Evolutionary conservation across 2,888 invertebrate genomes (phyloP).

Genomic region (Acanthopleura granulata): DNA sequence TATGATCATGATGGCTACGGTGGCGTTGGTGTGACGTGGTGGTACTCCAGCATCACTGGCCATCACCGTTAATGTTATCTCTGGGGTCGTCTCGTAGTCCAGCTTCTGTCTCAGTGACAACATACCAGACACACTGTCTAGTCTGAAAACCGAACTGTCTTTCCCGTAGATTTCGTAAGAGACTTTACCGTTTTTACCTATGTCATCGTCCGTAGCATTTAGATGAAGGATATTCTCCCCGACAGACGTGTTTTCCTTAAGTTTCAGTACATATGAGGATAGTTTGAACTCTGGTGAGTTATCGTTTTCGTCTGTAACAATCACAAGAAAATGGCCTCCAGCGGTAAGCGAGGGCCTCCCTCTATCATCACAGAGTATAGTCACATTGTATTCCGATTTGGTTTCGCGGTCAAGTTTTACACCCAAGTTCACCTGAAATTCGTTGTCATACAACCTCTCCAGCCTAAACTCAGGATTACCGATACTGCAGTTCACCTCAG

Average conservation of each 20-base stretch:
- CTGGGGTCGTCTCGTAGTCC: not conserved
- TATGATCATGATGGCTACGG: not conserved
- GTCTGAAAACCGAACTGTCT: constrained; percentile 33
- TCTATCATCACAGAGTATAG: not conserved
- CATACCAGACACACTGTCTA: constrained; percentile 32
- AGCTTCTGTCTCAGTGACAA: not conserved
- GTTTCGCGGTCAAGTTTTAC: constrained; percentile 12
- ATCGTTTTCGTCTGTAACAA: constrained; percentile 14
- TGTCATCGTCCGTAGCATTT: not conserved
- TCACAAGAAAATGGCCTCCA: not conserved
- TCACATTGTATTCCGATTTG: not conserved
- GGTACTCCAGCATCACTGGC: not conserved
- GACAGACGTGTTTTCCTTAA: not conserved
- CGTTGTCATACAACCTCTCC: constrained; percentile 16
- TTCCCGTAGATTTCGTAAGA: constrained; percentile 33
- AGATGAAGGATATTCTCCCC: not conserved
- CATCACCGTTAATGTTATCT: not conserved
- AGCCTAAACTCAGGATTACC: constrained; percentile 7
- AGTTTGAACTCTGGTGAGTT: not conserved
- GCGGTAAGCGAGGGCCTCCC: not conserved
- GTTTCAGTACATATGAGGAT: not conserved
- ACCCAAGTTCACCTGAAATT: constrained; percentile 1
- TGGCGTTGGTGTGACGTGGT: not conserved
- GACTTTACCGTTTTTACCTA: constrained; percentile 33
- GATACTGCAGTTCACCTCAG: constrained; percentile 37